Evolutionary conservation across 2,888 invertebrate genomes (phyloP), one percentile per base, ranked within the genome.

Genomic region (Ornithoptera priamus): DNA sequence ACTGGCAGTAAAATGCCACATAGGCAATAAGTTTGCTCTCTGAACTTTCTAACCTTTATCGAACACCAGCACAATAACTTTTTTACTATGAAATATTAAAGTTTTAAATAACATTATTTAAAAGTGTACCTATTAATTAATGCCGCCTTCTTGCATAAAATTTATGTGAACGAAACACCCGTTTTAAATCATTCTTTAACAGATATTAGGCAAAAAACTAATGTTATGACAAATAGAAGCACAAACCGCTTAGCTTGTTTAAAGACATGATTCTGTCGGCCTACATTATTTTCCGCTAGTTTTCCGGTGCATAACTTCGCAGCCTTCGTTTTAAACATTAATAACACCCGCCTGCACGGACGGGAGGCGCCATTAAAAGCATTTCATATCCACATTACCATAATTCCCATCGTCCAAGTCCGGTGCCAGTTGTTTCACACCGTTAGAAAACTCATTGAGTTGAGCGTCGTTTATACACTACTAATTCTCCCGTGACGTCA

Each of bases 351-450:
- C 42, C 15, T 50, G 24, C 60, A 57, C 46, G 58, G 64, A 62
- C 62, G 46, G 46, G 64, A 12, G 63, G 30, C 62, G 67, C 63
- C 64, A 67, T 71, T 68, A 65, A 65, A 58, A 67, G 10, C 67
- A 68, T 71, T 71, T 71, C 70, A 70, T 64, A 67, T 67, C 65
- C 36, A 50, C 62, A 71, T 71, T 71, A 71, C 57, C 70, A 71
- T 71, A 71, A 71, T 71, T 71, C 67, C 58, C 67, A 71, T 65
- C 64, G 61, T 67, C 63, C 61, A 71, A 70, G 59, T 70, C 70
- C 65, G 50, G 58, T 50, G 66, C 63, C 39, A 70, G 67, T 61
- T 60, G 18, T 63, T 50, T 6, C 62, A 67, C 70, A 67, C 70
- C 67, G 67, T 71, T 71, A 71, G 57, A 17, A 36, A 56, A 65